Conservation (phyloP, 2,888 invertebrate genomes). For the Volucella inflata region DNA sequence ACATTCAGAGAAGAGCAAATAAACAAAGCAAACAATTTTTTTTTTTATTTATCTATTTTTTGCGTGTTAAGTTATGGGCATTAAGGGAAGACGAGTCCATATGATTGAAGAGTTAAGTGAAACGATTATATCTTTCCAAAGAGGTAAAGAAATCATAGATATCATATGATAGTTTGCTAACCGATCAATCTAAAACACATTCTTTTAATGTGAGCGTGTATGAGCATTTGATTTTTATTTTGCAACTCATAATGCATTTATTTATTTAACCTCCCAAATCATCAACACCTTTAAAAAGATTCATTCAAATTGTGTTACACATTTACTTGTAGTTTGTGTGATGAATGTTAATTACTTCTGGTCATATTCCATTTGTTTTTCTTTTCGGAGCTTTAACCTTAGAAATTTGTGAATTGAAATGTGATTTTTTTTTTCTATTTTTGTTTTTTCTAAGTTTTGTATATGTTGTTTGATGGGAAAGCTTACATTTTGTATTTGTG, state of each 20-base stretch:
- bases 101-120: conserved; percentile 99
- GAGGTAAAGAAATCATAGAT: conserved; percentile 89
- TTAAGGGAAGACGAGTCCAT: conserved; percentile 98
- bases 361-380: conserved; percentile 13
- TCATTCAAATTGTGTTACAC: conserved; percentile 36
- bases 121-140: conserved; percentile 99
- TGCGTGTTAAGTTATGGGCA: conserved; percentile 93
- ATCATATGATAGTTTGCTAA: conserved; percentile 47
- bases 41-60: conserved; percentile 64
- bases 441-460: no score
- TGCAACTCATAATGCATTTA: conserved; percentile 67
- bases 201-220: conserved; percentile 61
- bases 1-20: conserved; percentile 2
- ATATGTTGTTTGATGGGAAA: no score
- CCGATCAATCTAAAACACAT: conserved; percentile 53
- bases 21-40: conserved; percentile 54
- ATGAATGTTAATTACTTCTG: conserved; percentile 45
- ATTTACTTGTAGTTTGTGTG: not conserved
- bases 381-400: not conserved
- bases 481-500: no score
- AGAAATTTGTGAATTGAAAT: not conserved
- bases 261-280: conserved; percentile 55
- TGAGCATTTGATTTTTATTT: conserved; percentile 67
- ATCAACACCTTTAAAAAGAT: conserved; percentile 46
- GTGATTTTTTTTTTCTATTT: no score